Evolutionary conservation across 2,797 vertebrate genomes (phyloP).

Genomic region (Etheostoma perlongum): DNA sequence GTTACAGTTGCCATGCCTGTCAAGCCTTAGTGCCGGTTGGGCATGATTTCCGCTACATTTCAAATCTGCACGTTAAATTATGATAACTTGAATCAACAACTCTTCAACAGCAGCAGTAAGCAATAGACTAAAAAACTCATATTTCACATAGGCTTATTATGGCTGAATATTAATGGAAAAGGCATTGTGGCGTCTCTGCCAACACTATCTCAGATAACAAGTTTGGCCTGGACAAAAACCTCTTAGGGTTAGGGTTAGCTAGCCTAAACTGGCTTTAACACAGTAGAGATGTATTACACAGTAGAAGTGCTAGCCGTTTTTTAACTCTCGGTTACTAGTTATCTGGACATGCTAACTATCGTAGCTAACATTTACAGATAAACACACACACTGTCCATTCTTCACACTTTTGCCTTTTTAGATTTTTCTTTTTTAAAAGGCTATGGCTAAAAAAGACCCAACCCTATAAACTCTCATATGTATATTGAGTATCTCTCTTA

Average conservation of each 20-base stretch:
- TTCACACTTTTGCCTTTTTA: neutral
- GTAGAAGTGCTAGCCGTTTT: no score
- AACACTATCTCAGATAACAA: neutral
- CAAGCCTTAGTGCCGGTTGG: neutral
- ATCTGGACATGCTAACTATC: neutral
- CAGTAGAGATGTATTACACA: neutral
- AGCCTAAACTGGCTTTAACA: neutral
- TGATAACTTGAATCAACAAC: conserved; percentile 2
- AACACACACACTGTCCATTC: neutral
- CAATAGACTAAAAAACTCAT: neutral
- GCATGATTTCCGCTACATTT: neutral
- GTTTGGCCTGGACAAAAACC: no score
- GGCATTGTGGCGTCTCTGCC: neutral
- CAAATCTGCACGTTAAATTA: neutral
- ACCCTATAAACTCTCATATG: neutral
- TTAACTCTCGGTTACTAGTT: neutral
- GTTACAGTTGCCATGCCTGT: neutral
- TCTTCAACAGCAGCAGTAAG: neutral
- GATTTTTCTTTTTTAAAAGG: neutral
- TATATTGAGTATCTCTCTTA: neutral
- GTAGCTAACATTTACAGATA: neutral
- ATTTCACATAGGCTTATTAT: neutral
- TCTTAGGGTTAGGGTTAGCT: no score
- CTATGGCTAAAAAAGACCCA: neutral
- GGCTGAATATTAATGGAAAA: neutral